phyloP scores from a whole-genome alignment of 1,140 invertebrate species.

The Drosophila carrolli region DNA sequence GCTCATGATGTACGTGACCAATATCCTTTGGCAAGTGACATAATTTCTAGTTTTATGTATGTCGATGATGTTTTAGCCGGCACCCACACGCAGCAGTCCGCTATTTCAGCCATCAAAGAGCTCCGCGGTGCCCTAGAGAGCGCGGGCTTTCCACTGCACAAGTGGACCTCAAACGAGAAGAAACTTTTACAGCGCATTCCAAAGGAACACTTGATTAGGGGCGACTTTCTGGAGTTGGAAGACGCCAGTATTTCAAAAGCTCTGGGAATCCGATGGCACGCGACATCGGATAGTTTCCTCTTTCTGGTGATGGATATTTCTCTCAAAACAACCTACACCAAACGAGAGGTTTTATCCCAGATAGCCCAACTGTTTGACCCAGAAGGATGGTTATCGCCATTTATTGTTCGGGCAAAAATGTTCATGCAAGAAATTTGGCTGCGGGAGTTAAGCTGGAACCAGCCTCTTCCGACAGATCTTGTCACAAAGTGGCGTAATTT shows the following conservation, averaged over 20 bases:
- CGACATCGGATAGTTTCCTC: conserved; percentile 1
- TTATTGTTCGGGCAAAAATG: too few species aligned
- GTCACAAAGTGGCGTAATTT: too few species aligned
- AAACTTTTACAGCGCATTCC: neutral
- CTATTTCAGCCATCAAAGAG: neutral
- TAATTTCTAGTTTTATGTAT: neutral
- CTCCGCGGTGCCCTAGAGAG: neutral
- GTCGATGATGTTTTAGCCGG: neutral
- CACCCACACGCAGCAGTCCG: neutral
- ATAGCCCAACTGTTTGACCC: conserved; percentile 3
- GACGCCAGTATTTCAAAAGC: neutral
- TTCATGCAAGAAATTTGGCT: too few species aligned
- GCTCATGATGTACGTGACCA: neutral
- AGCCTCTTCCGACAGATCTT: too few species aligned
- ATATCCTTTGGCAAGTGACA: conserved; percentile 4
- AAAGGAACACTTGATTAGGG: neutral
- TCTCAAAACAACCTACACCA: neutral
- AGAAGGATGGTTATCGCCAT: neutral
- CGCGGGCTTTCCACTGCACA: neutral
- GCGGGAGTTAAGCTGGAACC: too few species aligned
- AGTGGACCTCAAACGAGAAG: neutral
- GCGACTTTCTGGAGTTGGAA: neutral
- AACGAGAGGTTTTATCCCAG: conserved; percentile 4
- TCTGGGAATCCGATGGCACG: conserved; percentile 15
- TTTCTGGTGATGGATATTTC: neutral